Conservation (phyloP, 2,113 vertebrate genomes). For the Mormyrus iriodes region DNA sequence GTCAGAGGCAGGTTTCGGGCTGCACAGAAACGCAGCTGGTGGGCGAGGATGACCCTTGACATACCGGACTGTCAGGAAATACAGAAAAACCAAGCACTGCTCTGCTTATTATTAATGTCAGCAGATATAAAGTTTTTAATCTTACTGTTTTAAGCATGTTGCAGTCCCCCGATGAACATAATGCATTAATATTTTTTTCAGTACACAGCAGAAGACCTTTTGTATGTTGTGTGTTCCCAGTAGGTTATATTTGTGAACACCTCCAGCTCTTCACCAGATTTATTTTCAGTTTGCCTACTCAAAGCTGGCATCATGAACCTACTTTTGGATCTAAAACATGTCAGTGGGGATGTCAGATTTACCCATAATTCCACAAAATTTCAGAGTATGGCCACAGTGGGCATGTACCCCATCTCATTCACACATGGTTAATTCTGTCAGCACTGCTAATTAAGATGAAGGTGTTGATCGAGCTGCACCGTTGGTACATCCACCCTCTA, state of each 20-base stretch:
- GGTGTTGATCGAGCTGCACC: background rate
- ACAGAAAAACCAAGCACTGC: background rate
- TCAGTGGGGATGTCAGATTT: background rate
- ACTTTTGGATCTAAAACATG: background rate
- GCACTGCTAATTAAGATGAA: background rate
- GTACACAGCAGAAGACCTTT: background rate
- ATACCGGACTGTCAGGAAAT: background rate
- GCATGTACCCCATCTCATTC: background rate
- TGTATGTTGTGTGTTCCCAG: background rate
- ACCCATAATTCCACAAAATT: background rate
- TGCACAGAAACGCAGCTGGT: constrained; percentile 12
- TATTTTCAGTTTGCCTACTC: background rate
- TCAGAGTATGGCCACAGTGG: background rate
- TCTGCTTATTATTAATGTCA: background rate
- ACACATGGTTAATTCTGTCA: background rate
- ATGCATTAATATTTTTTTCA: background rate
- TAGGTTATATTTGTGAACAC: background rate
- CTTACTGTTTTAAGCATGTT: background rate
- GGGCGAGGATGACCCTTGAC: background rate
- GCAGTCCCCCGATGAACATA: background rate
- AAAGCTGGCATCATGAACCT: background rate
- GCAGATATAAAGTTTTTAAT: background rate
- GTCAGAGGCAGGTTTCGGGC: background rate
- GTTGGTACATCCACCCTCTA: background rate
- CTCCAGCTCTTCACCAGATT: background rate